A percentile compares a stretch with the other conserved stretches of the same genome.
These are phyloP conservation scores for Drosophila nebulosa DNA, from an alignment of 1,140 invertebrate genomes.

Conservation along the genomic window DNA sequence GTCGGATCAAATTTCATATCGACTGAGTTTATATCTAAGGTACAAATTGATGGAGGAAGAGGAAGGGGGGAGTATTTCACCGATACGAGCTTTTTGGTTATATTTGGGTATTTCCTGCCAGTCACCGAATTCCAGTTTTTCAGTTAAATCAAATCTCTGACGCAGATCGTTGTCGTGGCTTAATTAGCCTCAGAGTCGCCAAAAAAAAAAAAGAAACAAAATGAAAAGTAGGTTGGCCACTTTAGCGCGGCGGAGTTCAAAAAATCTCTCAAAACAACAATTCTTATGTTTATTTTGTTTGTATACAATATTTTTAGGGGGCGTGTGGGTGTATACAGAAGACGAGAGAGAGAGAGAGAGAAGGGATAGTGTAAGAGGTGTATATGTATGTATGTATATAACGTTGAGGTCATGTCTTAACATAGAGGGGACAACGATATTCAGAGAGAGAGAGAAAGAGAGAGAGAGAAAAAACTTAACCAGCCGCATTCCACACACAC, in stretches of 20 bases:
- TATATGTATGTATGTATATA: background rate
- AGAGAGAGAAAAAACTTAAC: slow-evolving; percentile 23
- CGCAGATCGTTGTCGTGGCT: slow-evolving; percentile 33
- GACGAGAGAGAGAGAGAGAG: background rate
- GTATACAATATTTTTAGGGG: slow-evolving; percentile 16
- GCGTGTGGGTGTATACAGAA: slow-evolving; percentile 33
- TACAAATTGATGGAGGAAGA: no score
- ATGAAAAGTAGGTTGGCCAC: slow-evolving; percentile 38
- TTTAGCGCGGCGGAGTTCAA: slow-evolving; percentile 42
- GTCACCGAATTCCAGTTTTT: slow-evolving; percentile 47
- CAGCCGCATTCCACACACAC: slow-evolving; percentile 51
- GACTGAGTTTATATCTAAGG: no score
- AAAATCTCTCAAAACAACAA: slow-evolving; percentile 2
- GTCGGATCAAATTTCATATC: background rate
- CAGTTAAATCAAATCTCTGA: slow-evolving; percentile 21
- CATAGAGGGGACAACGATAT: slow-evolving; percentile 15
- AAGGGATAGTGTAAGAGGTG: background rate
- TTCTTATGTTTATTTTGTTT: slow-evolving; percentile 44
- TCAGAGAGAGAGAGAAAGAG: background rate
- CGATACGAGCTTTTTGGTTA: slow-evolving; percentile 28
- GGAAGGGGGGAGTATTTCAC: no score
- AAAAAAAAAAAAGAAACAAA: slow-evolving; percentile 12
- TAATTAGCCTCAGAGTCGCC: slow-evolving; percentile 41
- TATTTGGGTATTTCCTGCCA: slow-evolving; percentile 16
- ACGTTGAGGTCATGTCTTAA: slow-evolving; percentile 47